Percentiles rank a stretch among this genome's conserved stretches.
Evolutionary conservation across 1,140 invertebrate species (phyloP).

Genomic region (Trachymyrmex cornetzi): DNA sequence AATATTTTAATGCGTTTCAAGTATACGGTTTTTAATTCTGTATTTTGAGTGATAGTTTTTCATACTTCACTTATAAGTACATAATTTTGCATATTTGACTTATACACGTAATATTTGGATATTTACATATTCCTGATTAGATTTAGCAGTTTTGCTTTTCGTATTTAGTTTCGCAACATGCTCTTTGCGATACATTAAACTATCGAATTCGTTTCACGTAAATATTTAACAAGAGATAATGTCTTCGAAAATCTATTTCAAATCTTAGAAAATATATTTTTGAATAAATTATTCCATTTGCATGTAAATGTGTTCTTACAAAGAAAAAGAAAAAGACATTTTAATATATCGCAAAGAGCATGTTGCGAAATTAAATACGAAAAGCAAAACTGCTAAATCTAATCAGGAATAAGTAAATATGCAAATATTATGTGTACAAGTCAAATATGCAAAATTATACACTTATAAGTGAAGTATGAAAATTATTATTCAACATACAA

Average conservation of each 20-base stretch:
- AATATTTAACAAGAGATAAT: not conserved
- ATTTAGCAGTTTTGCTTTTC: slow-evolving; percentile 8
- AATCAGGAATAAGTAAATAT: slow-evolving; percentile 32
- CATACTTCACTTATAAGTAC: slow-evolving; percentile 6
- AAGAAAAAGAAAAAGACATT: not conserved
- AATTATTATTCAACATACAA: slow-evolving; percentile 10
- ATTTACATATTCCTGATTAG: slow-evolving; percentile 14
- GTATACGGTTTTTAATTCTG: not conserved
- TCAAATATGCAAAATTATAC: slow-evolving; percentile 44
- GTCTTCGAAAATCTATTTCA: not conserved
- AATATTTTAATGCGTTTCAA: not conserved
- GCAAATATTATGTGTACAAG: slow-evolving; percentile 26
- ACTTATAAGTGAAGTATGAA: slow-evolving; percentile 7
- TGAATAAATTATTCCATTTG: slow-evolving; percentile 22
- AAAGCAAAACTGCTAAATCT: slow-evolving; percentile 6
- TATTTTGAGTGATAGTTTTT: slow-evolving; percentile 13
- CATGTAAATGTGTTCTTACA: not conserved
- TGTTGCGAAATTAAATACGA: not conserved
- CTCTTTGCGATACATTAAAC: not conserved
- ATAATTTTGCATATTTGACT: slow-evolving; percentile 44
- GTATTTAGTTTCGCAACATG: not conserved
- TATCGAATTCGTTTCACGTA: not conserved
- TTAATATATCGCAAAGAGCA: not conserved
- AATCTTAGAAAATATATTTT: not conserved
- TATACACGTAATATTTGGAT: slow-evolving; percentile 35